Evolutionary conservation across 2,888 invertebrate genomes (phyloP).

Genomic region (Cepaea hortensis): DNA sequence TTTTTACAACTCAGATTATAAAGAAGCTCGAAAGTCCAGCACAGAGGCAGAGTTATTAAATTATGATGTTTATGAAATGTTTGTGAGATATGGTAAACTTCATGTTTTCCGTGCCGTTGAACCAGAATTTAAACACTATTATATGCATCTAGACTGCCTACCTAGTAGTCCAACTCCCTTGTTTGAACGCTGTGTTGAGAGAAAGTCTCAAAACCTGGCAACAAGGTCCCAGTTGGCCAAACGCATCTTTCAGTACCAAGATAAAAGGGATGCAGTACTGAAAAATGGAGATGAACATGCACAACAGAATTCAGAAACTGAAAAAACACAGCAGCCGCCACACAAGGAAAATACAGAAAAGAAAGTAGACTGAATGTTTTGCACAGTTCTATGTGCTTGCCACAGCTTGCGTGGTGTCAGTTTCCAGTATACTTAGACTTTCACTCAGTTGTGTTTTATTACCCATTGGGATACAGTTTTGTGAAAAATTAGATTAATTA

Average conservation of each 20-base stretch:
- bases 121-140: constrained; percentile 83
- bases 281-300: background rate
- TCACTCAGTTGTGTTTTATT: no score
- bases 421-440: no score
- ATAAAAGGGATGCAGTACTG: constrained; percentile 43
- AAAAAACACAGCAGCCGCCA: background rate
- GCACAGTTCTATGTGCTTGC: no score
- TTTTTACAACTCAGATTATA: constrained; percentile 88
- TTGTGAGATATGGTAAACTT: constrained; percentile 81
- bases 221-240: constrained; percentile 72
- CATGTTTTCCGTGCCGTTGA: constrained; percentile 89
- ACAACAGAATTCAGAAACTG: background rate
- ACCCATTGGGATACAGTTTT: no score
- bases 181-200: constrained; percentile 65
- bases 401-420: no score
- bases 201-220: constrained; percentile 68
- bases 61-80: constrained; percentile 82
- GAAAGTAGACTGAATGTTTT: background rate
- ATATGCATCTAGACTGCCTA: constrained; percentile 72
- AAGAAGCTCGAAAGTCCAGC: constrained; percentile 82
- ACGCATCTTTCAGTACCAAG: constrained; percentile 70
- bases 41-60: constrained; percentile 59
- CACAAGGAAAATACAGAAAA: background rate
- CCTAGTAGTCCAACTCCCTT: constrained; percentile 54
- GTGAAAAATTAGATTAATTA: no score